Evolutionary conservation across 2,797 vertebrate genomes (phyloP), one percentile per base, ranked within the genome.

Genomic region (Pteronotus mesoamericanus): DNA sequence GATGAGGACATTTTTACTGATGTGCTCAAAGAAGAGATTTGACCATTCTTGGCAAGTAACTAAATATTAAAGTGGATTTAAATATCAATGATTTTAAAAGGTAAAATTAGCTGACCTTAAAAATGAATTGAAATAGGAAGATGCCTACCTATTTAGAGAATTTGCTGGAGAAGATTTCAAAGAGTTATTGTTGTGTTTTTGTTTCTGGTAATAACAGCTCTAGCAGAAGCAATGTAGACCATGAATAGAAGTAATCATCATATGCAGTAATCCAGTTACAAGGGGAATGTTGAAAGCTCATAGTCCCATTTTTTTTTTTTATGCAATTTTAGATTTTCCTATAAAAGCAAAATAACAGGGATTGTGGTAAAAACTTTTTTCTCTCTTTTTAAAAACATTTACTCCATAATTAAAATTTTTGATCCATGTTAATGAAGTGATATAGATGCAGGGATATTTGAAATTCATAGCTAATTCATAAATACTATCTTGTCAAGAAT

Each of bases 231-330:
- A 44, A 94, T 86, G 79, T 89, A 97, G 95, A 96, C 86, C 93
- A 91, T 95, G 96, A 97, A 97, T 96, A 97, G 96, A 92, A 96
- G 95, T 97, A 96, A 96, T 96, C 96, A 96, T 91, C 97, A 96
- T 91, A 97, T 95, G 95, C 92, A 96, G 94, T 93, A 92, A 97
- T 95, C 90, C 61, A 89, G 82, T 94, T 88, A 86, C 94, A 97
- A 89, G 90, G 69, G 89, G 69, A 97, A 91, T 91, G 90, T 87
- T 86, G 87, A 94, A 95, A 95, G 82, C 92, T 92, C 92, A 87
- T 22, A 69, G 89, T 94, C 34, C 71, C 72, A 16, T 87, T 94
- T 96, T 92, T 74, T 92, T 86, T 94, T 86, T 85, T n/a, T 59
- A 53, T 93, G 91, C 92, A 94, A 94, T 89, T 98, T 97, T 97